A percentile compares a stretch with the other conserved stretches of the same genome.
phyloP scores from a whole-genome alignment of 2,888 invertebrate genomes.

The Ypsolopha scabrella region DNA sequence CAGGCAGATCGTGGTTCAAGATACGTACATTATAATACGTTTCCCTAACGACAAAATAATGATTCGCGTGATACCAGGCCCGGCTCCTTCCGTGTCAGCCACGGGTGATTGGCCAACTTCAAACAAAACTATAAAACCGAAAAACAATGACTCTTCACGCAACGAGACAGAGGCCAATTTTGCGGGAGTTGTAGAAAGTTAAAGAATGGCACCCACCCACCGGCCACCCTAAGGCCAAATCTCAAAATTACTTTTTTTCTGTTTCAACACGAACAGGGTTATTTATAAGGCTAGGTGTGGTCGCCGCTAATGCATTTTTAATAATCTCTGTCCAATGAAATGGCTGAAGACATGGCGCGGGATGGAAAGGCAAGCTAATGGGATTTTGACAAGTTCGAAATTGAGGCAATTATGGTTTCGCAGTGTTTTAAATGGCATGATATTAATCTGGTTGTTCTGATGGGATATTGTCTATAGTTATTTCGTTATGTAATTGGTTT shows the following conservation, averaged over 20 bases:
- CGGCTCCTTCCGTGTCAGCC: slow-evolving; percentile 63
- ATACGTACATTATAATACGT: slow-evolving; percentile 46
- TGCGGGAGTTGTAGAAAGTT: neutral
- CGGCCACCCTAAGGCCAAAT: slow-evolving; percentile 28
- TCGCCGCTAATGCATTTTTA: slow-evolving; percentile 62
- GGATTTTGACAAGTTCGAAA: slow-evolving; percentile 68
- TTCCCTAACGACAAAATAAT: slow-evolving; percentile 65
- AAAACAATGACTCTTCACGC: neutral
- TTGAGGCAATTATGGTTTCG: slow-evolving; percentile 62
- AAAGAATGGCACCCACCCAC: slow-evolving; percentile 22
- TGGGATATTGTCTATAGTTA: slow-evolving; percentile 15
- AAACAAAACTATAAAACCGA: neutral
- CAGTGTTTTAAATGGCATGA: slow-evolving; percentile 49
- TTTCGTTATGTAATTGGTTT: neutral
- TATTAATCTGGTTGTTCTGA: slow-evolving; percentile 40
- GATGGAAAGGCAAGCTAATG: slow-evolving; percentile 53
- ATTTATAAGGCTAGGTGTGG: slow-evolving; percentile 56
- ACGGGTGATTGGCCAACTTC: slow-evolving; percentile 45
- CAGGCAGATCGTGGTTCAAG: slow-evolving; percentile 30
- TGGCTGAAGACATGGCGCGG: slow-evolving; percentile 48
- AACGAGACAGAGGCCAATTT: neutral
- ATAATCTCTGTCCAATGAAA: slow-evolving; percentile 60
- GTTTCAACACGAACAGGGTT: slow-evolving; percentile 47
- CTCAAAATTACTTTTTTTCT: slow-evolving; percentile 59
- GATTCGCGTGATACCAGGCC: slow-evolving; percentile 57